Base-by-base conservation (phyloP, 2,888 invertebrate species). In the Drosophila stalkeri region DNA sequence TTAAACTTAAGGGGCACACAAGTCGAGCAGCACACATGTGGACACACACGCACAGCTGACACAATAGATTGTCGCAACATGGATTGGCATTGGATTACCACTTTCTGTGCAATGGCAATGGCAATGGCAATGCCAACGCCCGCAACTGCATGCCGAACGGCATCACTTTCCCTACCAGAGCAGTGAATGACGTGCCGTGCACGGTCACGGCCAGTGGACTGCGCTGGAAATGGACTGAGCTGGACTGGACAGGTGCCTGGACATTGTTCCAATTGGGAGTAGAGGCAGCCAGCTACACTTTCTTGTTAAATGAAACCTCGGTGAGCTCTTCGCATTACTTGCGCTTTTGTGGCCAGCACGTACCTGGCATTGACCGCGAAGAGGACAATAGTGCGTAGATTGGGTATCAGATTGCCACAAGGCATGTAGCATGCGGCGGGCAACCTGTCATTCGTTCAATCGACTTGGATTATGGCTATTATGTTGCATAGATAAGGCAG, bases 251-350 rank as follows among this genome's bases (percentile, higher is more conserved):
- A 65, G 64, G 49, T 12, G 47, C 64, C 66, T 64, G 66, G 76
- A 75, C 57, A 23, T 27, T 33, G 55, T 49, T 62, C 64, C 66
- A 52, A 9, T 52, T 46, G 54, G 57, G 16, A 31, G 35, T 20
- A 37, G 67, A 35, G 23, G 37, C 41, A 43, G 56, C 59, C 39
- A 41, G 41, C n/a, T 11, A 33, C 39, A 68, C 77, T 86, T 82
- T 80, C 85, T 69, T 82, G 77, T 61, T 67, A 80, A 65, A 52
- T 55, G 61, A 86, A 72, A 66, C 84, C 65, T 60, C 33, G 59
- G 27, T 27, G 44, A 61, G 56, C 77, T 82, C 75, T 57, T 87
- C 89, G 72, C 87, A 82, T 85, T 85, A 72, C 85, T 77, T 74
- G 75, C 75, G 85, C 85, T 80, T 87, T 87, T 87, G 82, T 72